Evolutionary conservation across 2,888 invertebrate species (phyloP), one percentile per base, ranked within the genome.

Genomic region (Macroteleia sp.): DNA sequence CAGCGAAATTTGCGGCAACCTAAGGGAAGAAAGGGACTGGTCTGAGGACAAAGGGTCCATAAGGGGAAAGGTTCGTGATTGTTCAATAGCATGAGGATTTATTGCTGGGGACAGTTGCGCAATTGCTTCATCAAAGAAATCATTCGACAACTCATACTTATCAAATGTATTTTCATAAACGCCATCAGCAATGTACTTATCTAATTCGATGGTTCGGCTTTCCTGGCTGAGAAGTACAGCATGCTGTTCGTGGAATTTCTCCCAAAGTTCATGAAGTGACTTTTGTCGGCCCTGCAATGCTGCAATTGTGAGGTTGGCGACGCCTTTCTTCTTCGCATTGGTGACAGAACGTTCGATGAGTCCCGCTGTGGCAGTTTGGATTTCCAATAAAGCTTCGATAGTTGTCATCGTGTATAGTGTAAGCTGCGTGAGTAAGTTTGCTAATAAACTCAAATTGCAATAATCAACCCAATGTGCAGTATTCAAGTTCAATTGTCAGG

Each of bases 251-350:
- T 30, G 48, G 30, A 48, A 48, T 6, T 9, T 22, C 8, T 48
- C 17, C 30, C 30, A 48, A 4, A 48, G n/a, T 3, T 48, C 30
- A 10, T n/a, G 48, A 2, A 48, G 30, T 0, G 30, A 5, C 10
- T 30, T 16, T 48, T 48, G 48, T 3, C 48, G 48, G 1, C 48
- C 22, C 30, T 48, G 48, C 5, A 46, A 12, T 2, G 28, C 14
- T 5, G 46, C 2, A 3, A 46, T 9, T 14, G 46, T 46, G 14
- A 46, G 16, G 9, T 46, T 46, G 3, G 14, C 14, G n/a, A 46
- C 28, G 6, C 46, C 28, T n/a, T 30, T 48, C n/a, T 48, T 48
- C 30, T 48, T 30, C 1, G 30, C 48, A 5, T 44, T 44, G 12
- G 20, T 22, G 12, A 44, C 12, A 1, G 22, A 22, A 12, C 44